Evolutionary conservation across 2,113 vertebrate species (phyloP), one percentile per base, ranked within the genome.

Genomic region (Pseudonaja textilis): DNA sequence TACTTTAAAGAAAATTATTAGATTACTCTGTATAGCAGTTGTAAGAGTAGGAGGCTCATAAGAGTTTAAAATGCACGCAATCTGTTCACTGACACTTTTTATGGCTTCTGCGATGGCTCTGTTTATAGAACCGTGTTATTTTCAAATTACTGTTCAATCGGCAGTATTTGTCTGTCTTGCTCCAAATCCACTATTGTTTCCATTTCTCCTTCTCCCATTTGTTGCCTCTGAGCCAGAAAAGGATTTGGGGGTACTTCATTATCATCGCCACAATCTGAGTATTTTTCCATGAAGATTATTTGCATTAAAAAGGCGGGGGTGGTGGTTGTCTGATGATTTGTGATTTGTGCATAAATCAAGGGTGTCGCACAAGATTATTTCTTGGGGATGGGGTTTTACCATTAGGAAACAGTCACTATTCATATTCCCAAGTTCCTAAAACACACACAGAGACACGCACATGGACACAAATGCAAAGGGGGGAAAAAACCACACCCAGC

Each of bases 391-490:
- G 95, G 95, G 95, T 95, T 96, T 95, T 95, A 96, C 97, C 95
- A 96, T 97, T 96, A 97, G 97, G 97, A 97, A 95, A 96, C 87
- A 94, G 96, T 96, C 94, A 93, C 93, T 90, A 92, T 95, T 97
- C 94, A 59, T 97, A 95, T 97, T 94, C 8, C 2, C 55, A n/a
- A 45, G 14, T 56, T n/a, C 61, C 10, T 1, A 54, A 50, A 61
- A 50, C 56, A 25, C 6, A 59, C 1, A 23, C 1, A 12, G 10
- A 47, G 47, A 47, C 47, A 61, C 54, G 42, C 88, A 90, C 61
- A 74, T 96, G 95, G 97, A 96, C 97, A 95, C 96, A 94, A 96
- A 96, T 94, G 94, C 93, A 7, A 93, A 97, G 96, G 64, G 1
- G 96, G 8, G 26, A 97, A 52, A 90, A 95, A 45, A 45, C 45